Evolutionary conservation across 2,888 invertebrate species (phyloP).

Genomic region (Ennomos erosarius): DNA sequence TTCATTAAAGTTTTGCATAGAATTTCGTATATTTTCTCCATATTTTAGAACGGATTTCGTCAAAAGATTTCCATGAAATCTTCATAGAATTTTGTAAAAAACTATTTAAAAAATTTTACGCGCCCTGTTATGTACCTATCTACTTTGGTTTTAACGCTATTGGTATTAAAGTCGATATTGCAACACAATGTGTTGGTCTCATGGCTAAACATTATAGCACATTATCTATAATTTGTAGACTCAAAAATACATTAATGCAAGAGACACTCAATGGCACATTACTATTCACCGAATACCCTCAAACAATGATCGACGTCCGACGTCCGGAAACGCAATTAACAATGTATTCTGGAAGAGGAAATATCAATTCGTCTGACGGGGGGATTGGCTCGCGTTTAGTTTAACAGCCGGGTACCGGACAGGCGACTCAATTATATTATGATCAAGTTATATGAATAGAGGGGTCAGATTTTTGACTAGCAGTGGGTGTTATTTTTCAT

Average conservation of each 20-base stretch:
- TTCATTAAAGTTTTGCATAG: slow-evolving; percentile 45
- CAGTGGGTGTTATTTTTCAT: slow-evolving; percentile 5
- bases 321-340: slow-evolving; percentile 82
- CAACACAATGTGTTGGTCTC: no score
- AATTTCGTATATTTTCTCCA: slow-evolving; percentile 42
- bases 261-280: slow-evolving; percentile 22
- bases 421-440: slow-evolving; percentile 61
- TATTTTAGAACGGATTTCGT: slow-evolving; percentile 26
- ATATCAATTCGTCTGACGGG: slow-evolving; percentile 79
- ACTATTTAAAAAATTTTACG: not conserved
- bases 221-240: not conserved
- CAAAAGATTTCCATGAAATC: slow-evolving; percentile 4
- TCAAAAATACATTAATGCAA: slow-evolving; percentile 14
- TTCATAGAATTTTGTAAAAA: not conserved
- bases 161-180: no score
- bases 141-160: no score
- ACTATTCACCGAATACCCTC: slow-evolving; percentile 41
- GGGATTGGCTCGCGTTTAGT: slow-evolving; percentile 65
- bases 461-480: slow-evolving; percentile 29
- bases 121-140: no score
- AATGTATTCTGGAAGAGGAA: slow-evolving; percentile 81
- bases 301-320: slow-evolving; percentile 73
- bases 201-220: no score
- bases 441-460: slow-evolving; percentile 18
- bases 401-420: slow-evolving; percentile 51